A percentile compares a stretch with the other conserved stretches of the same genome.
These are phyloP conservation scores for Plumapathes pennacea DNA, from an alignment of 92 coral and sea anemone genomes.

Conservation along the genomic window DNA sequence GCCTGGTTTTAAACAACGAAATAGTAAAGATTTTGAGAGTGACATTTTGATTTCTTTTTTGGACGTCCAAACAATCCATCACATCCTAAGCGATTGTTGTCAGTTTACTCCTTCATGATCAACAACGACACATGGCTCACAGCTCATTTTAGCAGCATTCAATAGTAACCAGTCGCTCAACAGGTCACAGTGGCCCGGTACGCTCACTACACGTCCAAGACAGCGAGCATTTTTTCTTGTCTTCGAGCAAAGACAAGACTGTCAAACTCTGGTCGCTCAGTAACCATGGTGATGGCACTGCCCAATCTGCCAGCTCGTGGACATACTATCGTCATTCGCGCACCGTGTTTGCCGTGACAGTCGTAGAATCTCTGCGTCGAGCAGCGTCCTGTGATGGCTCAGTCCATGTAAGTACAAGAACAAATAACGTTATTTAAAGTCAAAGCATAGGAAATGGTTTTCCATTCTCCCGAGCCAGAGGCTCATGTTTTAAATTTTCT, in stretches of 20 bases:
- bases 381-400: conserved; percentile 95
- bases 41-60: no score
- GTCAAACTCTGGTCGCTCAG: conserved; percentile 97
- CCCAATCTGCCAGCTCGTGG: conserved; percentile 99
- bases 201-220: conserved; percentile 88
- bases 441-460: no score
- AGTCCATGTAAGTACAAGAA: conserved; percentile 88
- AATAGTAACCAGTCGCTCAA: not conserved
- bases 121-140: no score
- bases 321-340: conserved; percentile 86
- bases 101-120: no score
- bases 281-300: conserved; percentile 99
- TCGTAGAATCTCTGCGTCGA: conserved; percentile 84
- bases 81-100: no score
- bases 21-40: no score
- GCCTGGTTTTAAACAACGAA: no score
- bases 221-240: conserved; percentile 91
- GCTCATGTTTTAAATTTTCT: no score
- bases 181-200: conserved; percentile 94
- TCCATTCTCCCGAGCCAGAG: no score
- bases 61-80: no score
- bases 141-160: not conserved
- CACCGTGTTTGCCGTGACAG: conserved; percentile 85
- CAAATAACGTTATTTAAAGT: no score
- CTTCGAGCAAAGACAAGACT: conserved; percentile 94